These are phyloP conservation scores for Rhogogaster chlorosoma DNA, from an alignment of 2,888 invertebrate species.

Conservation along the genomic window DNA sequence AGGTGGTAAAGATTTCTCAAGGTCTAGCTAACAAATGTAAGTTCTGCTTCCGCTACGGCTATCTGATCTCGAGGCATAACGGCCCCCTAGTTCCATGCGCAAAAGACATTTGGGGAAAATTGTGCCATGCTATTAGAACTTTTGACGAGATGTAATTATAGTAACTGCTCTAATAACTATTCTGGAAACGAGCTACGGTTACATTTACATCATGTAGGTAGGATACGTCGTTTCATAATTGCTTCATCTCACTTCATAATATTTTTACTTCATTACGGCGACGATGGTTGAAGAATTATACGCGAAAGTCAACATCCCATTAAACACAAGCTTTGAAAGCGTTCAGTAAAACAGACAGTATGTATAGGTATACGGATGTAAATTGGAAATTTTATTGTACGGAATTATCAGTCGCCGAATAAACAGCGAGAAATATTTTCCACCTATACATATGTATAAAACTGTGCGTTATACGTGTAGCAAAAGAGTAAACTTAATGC, in stretches of 20 bases:
- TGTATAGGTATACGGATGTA: not conserved
- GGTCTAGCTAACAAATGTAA: conserved; percentile 23
- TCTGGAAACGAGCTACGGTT: not conserved
- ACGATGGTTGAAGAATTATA: not conserved
- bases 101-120: not conserved
- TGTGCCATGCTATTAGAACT: not conserved
- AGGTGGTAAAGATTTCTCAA: conserved; percentile 29
- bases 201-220: not conserved
- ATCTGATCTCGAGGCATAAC: conserved; percentile 8
- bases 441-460: not conserved
- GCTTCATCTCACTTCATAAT: not conserved
- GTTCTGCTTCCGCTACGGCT: conserved; percentile 1
- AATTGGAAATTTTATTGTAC: not conserved
- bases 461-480: not conserved
- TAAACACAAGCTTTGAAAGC: not conserved
- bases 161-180: conserved; percentile 11
- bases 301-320: not conserved
- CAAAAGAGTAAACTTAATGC: not conserved
- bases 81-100: not conserved
- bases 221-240: not conserved
- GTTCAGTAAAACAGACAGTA: not conserved
- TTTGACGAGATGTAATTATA: conserved; percentile 12
- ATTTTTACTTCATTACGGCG: not conserved
- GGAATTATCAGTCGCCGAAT: not conserved
- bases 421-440: not conserved